phyloP scores from a whole-genome alignment of 2,113 vertebrate genomes.

The Ptilorrhoa leucosticta region DNA sequence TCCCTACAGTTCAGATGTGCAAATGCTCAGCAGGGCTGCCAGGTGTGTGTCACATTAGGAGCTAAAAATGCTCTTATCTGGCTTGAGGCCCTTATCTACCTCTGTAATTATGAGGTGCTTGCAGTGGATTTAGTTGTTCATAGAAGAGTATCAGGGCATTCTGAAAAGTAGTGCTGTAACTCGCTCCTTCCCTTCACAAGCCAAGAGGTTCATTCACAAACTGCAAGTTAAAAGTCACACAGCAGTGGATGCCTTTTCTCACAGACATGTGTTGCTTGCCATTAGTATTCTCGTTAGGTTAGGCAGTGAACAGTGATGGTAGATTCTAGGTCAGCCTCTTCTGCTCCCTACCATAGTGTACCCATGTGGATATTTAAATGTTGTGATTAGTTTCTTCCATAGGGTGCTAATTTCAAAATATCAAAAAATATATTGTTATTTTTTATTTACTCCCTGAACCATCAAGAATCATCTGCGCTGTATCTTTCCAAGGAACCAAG shows the following conservation, averaged over 20 bases:
- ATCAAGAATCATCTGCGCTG: neutral
- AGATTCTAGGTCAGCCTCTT: neutral
- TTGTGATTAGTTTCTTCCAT: neutral
- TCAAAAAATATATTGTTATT: neutral
- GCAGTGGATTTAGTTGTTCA: neutral
- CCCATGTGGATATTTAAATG: neutral
- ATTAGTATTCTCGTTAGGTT: neutral
- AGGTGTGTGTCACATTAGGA: neutral
- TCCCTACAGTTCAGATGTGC: neutral
- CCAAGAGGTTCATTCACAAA: neutral
- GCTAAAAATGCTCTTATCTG: neutral
- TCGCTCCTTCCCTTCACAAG: neutral
- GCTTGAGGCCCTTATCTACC: neutral
- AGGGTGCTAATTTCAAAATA: neutral
- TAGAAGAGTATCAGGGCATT: neutral
- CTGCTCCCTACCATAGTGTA: neutral
- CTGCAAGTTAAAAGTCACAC: neutral
- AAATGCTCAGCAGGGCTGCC: neutral
- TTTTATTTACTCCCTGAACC: neutral
- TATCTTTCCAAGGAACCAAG: neutral
- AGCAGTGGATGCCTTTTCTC: neutral
- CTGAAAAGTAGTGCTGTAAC: neutral
- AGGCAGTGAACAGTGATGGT: neutral
- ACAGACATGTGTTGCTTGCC: rapidly evolving
- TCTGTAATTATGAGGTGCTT: neutral